Conservation (phyloP, 2,113 vertebrate species). For the Hirundichthys speculiger region DNA sequence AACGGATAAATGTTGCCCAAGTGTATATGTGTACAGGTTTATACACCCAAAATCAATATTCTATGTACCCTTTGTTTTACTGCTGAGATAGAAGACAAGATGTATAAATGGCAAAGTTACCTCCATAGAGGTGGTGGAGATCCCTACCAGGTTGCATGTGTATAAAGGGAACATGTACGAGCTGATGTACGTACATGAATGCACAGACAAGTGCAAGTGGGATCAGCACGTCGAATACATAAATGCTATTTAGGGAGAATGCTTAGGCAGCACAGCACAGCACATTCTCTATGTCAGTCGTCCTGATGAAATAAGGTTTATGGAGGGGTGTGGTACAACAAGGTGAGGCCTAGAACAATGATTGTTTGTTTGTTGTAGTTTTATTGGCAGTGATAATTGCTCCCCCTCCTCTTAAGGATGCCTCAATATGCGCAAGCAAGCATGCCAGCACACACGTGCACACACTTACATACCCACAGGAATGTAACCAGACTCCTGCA, state of each 20-base stretch:
- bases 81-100: constrained; percentile 35
- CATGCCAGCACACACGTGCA: constrained; percentile 65
- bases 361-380: constrained; percentile 80
- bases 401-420: constrained; percentile 65
- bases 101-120: constrained; percentile 47
- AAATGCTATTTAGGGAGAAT: constrained; percentile 71
- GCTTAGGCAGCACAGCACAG: constrained; percentile 82
- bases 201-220: constrained; percentile 50
- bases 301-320: constrained; percentile 72
- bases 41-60: constrained; percentile 50
- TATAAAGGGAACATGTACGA: constrained; percentile 19
- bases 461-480: constrained; percentile 67
- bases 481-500: constrained; percentile 54
- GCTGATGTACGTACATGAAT: constrained; percentile 27
- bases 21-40: background rate
- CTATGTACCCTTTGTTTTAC: constrained; percentile 20
- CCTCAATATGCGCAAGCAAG: constrained; percentile 48
- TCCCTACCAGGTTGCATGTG: background rate
- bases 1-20: too few relatives aligned
- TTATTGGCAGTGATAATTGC: constrained; percentile 81
- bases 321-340: constrained; percentile 73
- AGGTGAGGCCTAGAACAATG: constrained; percentile 78
- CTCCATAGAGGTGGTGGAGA: constrained; percentile 36
- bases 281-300: constrained; percentile 74
- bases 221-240: constrained; percentile 55